phyloP scores from a whole-genome alignment of 2,888 invertebrate species.

The Drosophila quinaria region DNA sequence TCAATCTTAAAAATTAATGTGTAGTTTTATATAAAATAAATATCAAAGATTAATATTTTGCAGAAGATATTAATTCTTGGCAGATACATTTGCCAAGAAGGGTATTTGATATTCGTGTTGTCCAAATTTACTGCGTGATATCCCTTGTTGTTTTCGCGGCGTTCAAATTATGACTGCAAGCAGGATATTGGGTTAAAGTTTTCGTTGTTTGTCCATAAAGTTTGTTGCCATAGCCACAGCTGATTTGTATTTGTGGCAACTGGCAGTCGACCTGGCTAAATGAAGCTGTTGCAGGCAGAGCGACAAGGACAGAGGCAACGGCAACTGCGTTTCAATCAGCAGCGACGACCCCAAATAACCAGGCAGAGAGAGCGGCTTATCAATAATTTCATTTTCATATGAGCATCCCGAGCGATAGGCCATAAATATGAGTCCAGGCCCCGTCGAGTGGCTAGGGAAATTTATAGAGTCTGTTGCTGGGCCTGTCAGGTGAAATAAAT shows the following conservation, averaged over 20 bases:
- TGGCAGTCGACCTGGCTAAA: constrained; percentile 58
- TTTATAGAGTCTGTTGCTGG: constrained; percentile 84
- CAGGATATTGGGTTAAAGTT: constrained; percentile 84
- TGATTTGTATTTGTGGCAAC: constrained; percentile 45
- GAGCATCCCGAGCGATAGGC: constrained; percentile 51
- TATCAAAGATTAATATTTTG: no score
- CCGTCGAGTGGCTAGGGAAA: constrained; percentile 75
- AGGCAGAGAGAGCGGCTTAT: constrained; percentile 40
- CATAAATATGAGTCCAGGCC: constrained; percentile 59
- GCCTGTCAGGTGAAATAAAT: constrained; percentile 86
- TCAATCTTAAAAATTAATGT: no score
- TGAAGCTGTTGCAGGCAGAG: constrained; percentile 80
- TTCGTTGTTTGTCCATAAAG: constrained; percentile 56
- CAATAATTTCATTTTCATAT: constrained; percentile 66
- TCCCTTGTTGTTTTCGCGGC: constrained; percentile 31
- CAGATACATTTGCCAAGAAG: background rate
- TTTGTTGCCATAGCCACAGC: constrained; percentile 47
- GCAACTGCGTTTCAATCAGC: constrained; percentile 71
- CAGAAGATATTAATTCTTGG: background rate
- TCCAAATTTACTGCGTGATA: background rate
- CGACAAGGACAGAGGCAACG: constrained; percentile 34
- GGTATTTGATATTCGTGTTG: constrained; percentile 8
- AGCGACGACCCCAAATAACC: constrained; percentile 36
- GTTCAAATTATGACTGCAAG: constrained; percentile 80
- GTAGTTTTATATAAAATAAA: no score